Conservation (phyloP, 2,113 vertebrate genomes). For the Pantherophis guttatus region DNA sequence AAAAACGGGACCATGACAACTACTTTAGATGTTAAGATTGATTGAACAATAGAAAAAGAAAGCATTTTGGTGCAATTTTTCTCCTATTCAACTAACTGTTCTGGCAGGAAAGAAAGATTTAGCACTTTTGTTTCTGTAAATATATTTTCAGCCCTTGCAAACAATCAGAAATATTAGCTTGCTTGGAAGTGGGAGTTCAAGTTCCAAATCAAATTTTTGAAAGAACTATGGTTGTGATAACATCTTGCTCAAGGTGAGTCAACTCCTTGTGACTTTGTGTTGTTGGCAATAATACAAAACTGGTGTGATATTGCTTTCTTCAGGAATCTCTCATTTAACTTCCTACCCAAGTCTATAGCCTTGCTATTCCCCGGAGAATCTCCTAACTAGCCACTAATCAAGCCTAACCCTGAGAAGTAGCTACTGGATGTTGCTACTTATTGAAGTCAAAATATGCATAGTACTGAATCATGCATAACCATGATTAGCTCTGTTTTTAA, state of each 20-base stretch:
- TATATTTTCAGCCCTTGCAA: not conserved
- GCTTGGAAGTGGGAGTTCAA: not conserved
- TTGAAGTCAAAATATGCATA: not conserved
- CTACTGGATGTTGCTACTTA: not conserved
- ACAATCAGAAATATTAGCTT: not conserved
- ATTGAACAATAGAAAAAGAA: constrained; percentile 35
- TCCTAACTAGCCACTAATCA: not conserved
- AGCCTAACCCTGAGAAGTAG: not conserved
- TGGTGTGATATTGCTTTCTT: not conserved
- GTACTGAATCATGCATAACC: not conserved
- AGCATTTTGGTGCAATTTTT: constrained; percentile 36
- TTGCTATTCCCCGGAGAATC: not conserved
- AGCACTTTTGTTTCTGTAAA: constrained; percentile 4
- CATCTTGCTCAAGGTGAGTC: not conserved
- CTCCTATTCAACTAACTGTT: constrained; percentile 28
- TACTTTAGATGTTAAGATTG: constrained; percentile 34
- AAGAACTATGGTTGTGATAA: not conserved
- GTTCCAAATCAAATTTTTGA: not conserved
- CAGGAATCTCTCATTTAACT: not conserved
- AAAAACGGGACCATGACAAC: constrained; percentile 19
- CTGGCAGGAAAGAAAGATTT: constrained; percentile 8
- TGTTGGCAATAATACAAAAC: not conserved
- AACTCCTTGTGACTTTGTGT: not conserved
- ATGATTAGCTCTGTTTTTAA: not conserved
- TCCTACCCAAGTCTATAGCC: not conserved